Base-by-base conservation (phyloP, 92 coral and sea anemone genomes). In the Porites lobata region DNA sequence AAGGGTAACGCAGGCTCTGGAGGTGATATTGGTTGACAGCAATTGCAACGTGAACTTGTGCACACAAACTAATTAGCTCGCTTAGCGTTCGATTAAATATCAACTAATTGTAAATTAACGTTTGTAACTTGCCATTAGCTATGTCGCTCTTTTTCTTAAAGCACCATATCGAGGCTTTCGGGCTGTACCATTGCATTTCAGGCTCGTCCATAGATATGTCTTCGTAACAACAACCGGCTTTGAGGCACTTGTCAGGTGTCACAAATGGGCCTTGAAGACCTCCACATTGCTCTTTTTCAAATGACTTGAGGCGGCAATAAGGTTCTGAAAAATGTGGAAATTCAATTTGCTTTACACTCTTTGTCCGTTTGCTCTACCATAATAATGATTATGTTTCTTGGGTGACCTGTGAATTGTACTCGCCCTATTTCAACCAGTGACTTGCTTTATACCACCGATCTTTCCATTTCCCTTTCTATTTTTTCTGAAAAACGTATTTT, bases 191-290 rank as follows among this genome's bases (percentile, higher is more conserved):
- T 21, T 73, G 78, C 50, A 91, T 15, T 8, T n/a, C 58, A 24
- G 93, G 89, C 61, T 91, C 94, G 70, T 69, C 67, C 89, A 91
- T 82, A 50, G 89, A 91, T 77, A 89, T 89, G 89, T 91, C 94
- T 86, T 91, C 94, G 78, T 91, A 91, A 89, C 94, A 91, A 89
- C 94, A 91, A 58, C 88, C 92, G 2, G 89, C 92, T 11, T 76
- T 43, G 24, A 83, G 15, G 74, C 94, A 91, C 66, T 89, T 59
- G 12, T 91, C 72, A 15, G 94, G 94, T 47, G 94, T 91, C 24
- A 91, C 75, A 14, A 82, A 83, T 14, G 92, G 94, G 8, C 81
- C 73, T 62, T 56, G 61, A 10, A 91, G 78, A 4, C 69, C 69
- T 50, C 86, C 82, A 38, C 94, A 91, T 26, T 77, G 81, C 43